Evolutionary conservation across 2,113 vertebrate species (phyloP).

Genomic region (Machaerirhynchus nigripectus): DNA sequence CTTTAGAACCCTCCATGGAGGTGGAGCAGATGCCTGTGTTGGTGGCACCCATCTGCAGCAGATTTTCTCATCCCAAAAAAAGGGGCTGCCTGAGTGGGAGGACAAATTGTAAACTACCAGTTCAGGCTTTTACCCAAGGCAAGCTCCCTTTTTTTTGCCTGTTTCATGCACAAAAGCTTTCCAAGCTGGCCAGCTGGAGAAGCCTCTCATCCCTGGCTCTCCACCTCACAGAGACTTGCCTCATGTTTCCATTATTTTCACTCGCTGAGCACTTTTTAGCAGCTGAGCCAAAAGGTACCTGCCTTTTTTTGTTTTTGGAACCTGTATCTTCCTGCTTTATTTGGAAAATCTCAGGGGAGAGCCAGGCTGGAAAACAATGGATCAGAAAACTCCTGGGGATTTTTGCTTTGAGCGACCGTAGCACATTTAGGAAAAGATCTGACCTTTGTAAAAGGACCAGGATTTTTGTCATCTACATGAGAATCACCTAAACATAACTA

Average conservation of each 20-base stretch:
- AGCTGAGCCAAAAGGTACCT: background rate
- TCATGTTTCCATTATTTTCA: background rate
- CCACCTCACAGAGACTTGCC: background rate
- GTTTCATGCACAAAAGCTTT: background rate
- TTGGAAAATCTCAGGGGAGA: background rate
- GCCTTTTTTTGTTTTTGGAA: background rate
- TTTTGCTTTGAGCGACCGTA: background rate
- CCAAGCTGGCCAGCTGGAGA: background rate
- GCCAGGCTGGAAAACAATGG: background rate
- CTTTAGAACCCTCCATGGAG: fast-evolving
- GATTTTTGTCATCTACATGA: background rate
- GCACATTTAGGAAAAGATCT: background rate
- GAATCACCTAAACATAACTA: background rate
- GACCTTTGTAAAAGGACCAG: background rate
- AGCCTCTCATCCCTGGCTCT: background rate
- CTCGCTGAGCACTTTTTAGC: background rate
- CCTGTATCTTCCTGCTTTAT: background rate
- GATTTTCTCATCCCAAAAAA: background rate
- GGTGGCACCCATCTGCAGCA: background rate
- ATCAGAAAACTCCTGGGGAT: background rate
- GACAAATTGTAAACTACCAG: background rate
- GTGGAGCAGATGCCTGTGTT: background rate
- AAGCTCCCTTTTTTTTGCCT: background rate
- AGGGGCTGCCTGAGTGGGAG: background rate
- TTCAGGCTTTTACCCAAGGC: background rate